Conservation (phyloP, 2,797 vertebrate genomes). For the Hylomyscus alleni region DNA sequence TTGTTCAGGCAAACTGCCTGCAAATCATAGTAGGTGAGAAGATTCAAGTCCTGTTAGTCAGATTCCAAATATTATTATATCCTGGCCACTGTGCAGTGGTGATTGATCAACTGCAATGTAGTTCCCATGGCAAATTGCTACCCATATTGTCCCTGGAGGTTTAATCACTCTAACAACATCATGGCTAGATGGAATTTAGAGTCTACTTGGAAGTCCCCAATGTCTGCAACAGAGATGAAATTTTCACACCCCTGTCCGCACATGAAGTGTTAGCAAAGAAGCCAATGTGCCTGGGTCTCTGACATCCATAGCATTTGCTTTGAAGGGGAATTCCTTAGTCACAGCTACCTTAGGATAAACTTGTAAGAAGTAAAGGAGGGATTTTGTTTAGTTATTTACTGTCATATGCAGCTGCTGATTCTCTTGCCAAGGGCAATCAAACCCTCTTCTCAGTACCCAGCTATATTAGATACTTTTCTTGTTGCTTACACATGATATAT, state of each 20-base stretch:
- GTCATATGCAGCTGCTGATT: not conserved
- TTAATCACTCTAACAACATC: conserved; percentile 12
- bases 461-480: not conserved
- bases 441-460: not conserved
- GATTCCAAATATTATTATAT: conserved; percentile 19
- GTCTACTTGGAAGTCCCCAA: conserved; percentile 2
- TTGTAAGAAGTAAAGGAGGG: not conserved
- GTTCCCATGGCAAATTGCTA: conserved; percentile 48
- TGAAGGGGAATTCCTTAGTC: not conserved
- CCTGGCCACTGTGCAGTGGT: not conserved
- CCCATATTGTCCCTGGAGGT: not conserved
- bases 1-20: not conserved
- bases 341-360: not conserved
- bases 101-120: conserved; percentile 20
- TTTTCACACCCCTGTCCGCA: not conserved
- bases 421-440: not conserved
- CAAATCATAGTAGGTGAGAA: not conserved
- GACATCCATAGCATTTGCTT: not conserved
- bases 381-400: not conserved
- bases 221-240: conserved; percentile 1
- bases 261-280: not conserved
- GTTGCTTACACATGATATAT: not conserved
- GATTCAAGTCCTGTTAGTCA: not conserved
- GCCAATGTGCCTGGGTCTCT: not conserved
- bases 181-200: not conserved